A percentile compares a stretch with the other conserved stretches of the same genome.
These are phyloP conservation scores for Cactoblastis cactorum DNA, from an alignment of 2,888 invertebrate genomes.

Conservation along the genomic window DNA sequence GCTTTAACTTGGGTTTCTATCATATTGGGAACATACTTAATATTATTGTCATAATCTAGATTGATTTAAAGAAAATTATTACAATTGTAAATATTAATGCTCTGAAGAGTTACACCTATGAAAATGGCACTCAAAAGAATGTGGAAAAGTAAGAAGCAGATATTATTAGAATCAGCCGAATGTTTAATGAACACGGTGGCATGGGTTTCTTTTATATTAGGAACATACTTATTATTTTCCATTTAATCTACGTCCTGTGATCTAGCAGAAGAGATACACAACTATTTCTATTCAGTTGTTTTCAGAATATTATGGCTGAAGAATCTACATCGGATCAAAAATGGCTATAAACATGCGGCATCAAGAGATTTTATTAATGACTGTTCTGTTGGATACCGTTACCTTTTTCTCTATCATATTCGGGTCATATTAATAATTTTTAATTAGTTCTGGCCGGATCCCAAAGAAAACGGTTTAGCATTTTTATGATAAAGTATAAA, in stretches of 20 bases:
- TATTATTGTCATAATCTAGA: too few species aligned
- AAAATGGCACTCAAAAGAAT: conserved; percentile 40
- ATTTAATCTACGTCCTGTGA: conserved; percentile 21
- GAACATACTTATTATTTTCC: conserved; percentile 40
- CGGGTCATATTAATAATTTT: not conserved
- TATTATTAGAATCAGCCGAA: conserved; percentile 31
- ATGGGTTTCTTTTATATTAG: conserved; percentile 45
- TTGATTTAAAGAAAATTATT: too few species aligned
- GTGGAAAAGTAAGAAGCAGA: conserved; percentile 37
- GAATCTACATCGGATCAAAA: not conserved
- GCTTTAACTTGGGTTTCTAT: conserved; percentile 41
- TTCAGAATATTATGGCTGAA: too few species aligned
- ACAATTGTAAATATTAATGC: too few species aligned
- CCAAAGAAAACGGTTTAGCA: not conserved
- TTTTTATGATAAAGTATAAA: not conserved
- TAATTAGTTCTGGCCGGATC: not conserved
- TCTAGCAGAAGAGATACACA: not conserved
- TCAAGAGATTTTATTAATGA: not conserved
- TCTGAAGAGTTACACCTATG: too few species aligned
- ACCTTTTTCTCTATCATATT: not conserved
- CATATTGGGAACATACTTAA: conserved; percentile 46
- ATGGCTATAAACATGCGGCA: not conserved
- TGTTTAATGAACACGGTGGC: conserved; percentile 34
- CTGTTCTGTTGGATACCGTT: not conserved
- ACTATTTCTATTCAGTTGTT: too few species aligned